A percentile compares a stretch with the other conserved stretches of the same genome.
Evolutionary conservation across 2,888 invertebrate genomes (phyloP).

Genomic region (Agrotis segetum): DNA sequence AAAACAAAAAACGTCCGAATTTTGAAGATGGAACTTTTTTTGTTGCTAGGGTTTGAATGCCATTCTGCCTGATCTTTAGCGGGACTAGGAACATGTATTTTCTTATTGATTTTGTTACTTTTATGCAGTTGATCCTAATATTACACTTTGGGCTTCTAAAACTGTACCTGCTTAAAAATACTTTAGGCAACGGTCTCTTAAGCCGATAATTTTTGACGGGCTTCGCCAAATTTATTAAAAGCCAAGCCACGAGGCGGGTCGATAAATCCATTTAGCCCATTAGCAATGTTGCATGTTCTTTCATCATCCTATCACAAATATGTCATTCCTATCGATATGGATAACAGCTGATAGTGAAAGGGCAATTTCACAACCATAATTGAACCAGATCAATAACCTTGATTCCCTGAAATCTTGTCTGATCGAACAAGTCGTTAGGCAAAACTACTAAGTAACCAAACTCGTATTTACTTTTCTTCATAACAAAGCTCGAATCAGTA

Average conservation of each 20-base stretch:
- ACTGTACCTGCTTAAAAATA: not conserved
- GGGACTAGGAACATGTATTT: not conserved
- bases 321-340: not conserved
- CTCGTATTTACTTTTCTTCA: slow-evolving; percentile 20
- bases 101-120: not conserved
- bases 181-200: not conserved
- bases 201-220: not conserved
- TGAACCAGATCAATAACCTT: not conserved
- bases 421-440: not conserved
- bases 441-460: slow-evolving; percentile 27
- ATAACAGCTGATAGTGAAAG: slow-evolving; percentile 3
- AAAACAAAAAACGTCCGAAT: not conserved
- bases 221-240: not conserved
- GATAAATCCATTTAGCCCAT: slow-evolving; percentile 21
- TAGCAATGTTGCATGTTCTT: slow-evolving; percentile 2
- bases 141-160: not conserved
- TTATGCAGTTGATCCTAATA: not conserved
- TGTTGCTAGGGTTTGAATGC: not conserved
- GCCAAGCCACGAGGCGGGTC: not conserved
- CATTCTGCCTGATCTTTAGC: not conserved
- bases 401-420: not conserved
- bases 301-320: slow-evolving; percentile 2
- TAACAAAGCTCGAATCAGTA: slow-evolving; percentile 14
- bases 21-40: not conserved
- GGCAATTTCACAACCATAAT: not conserved